phyloP scores from a whole-genome alignment of 2,797 vertebrate genomes.

The Lepus townsendii region DNA sequence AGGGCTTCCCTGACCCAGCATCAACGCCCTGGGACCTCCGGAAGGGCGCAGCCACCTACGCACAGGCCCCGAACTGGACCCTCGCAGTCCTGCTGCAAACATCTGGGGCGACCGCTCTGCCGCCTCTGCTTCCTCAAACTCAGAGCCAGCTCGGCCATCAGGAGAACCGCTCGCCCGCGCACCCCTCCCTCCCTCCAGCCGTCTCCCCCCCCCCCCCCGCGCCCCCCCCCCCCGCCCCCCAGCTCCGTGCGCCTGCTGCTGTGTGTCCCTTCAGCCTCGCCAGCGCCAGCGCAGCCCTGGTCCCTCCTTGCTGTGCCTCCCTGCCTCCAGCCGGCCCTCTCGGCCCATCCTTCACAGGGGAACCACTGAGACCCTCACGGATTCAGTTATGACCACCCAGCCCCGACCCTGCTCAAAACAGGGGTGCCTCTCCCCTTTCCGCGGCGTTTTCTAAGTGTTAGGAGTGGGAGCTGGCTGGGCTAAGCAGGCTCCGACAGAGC shows the following conservation, averaged over 20 bases:
- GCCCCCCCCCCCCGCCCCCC: neutral
- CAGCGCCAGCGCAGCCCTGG: neutral
- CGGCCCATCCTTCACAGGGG: neutral
- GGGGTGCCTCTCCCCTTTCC: neutral
- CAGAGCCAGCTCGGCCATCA: neutral
- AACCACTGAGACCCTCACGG: neutral
- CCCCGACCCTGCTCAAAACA: neutral
- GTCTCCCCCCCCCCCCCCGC: no score
- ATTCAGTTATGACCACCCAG: neutral
- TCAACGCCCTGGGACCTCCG: neutral
- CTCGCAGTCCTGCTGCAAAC: neutral
- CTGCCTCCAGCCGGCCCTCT: neutral
- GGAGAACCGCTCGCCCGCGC: no score
- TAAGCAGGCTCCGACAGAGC: neutral
- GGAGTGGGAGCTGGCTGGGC: neutral
- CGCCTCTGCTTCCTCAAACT: neutral
- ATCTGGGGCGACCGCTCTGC: neutral
- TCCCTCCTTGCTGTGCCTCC: neutral
- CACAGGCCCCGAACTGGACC: neutral
- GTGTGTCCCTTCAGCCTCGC: neutral
- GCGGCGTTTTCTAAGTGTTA: neutral
- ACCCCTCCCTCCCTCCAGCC: neutral
- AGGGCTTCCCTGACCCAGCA: neutral
- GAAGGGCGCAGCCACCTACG: neutral
- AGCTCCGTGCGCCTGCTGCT: no score